A percentile compares a stretch with the other conserved stretches of the same genome.
Conservation (phyloP, 2,113 vertebrate species). For the Chloropsis hardwickii region DNA sequence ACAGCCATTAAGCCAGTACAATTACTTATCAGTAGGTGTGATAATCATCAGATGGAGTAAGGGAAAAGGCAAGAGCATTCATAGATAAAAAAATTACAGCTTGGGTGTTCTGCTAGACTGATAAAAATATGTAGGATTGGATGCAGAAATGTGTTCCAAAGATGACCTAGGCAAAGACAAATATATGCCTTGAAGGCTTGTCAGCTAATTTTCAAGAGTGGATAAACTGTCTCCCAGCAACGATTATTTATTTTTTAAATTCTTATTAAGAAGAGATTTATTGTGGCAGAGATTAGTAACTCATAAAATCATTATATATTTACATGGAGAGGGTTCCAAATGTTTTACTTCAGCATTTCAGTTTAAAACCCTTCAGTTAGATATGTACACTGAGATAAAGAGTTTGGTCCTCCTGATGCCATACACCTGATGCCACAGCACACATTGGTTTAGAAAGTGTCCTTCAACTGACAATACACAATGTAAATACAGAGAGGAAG, state of each 20-base stretch:
- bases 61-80: background rate
- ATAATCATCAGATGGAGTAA: background rate
- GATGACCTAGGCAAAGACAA: background rate
- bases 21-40: background rate
- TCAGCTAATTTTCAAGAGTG: background rate
- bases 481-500: background rate
- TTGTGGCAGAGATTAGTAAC: background rate
- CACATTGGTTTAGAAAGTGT: background rate
- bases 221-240: background rate
- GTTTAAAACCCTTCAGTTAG: background rate
- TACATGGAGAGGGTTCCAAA: background rate
- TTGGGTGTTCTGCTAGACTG: background rate
- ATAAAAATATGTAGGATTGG: background rate
- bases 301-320: background rate
- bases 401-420: background rate
- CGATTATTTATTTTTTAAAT: background rate
- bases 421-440: background rate
- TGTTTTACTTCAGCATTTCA: background rate
- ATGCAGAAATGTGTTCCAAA: background rate
- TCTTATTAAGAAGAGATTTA: background rate
- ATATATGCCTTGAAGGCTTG: background rate
- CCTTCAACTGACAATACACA: background rate
- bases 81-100: background rate
- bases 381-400: background rate
- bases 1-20: background rate